A percentile compares a stretch with the other conserved stretches of the same genome.
These are phyloP conservation scores for Sarcophaga rosellei DNA, from an alignment of 2,888 invertebrate species.

Conservation along the genomic window DNA sequence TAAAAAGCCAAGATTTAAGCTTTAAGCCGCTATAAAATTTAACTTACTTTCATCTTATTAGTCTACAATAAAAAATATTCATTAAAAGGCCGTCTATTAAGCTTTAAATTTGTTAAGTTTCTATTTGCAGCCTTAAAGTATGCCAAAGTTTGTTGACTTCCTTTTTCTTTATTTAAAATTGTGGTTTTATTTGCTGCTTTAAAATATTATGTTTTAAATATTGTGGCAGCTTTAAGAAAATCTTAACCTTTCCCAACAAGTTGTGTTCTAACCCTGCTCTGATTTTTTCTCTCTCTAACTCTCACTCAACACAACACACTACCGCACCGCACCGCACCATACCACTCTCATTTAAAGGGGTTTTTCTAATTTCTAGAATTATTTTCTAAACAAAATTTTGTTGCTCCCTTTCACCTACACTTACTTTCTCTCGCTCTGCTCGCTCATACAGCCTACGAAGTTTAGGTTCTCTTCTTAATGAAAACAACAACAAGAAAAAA, in stretches of 20 bases:
- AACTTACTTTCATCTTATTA: too few species aligned
- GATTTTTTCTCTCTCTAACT: background rate
- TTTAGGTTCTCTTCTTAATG: background rate
- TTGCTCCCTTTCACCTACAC: slow-evolving; percentile 35
- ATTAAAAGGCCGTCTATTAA: too few species aligned
- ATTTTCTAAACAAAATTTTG: slow-evolving; percentile 56
- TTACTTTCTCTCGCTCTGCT: slow-evolving; percentile 26
- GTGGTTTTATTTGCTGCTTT: slow-evolving; percentile 29
- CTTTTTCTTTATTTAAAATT: slow-evolving; percentile 2
- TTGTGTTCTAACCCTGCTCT: slow-evolving; percentile 51
- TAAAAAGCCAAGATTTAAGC: too few species aligned
- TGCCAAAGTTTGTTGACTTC: slow-evolving; percentile 63
- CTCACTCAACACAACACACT: slow-evolving; percentile 23
- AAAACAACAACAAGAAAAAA: background rate
- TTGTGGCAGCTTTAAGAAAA: slow-evolving; percentile 31
- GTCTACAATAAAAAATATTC: too few species aligned
- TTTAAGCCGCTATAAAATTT: too few species aligned
- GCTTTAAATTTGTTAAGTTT: background rate
- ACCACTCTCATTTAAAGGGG: background rate
- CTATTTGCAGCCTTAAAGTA: slow-evolving; percentile 45
- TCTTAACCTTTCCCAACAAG: slow-evolving; percentile 64
- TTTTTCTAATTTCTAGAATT: slow-evolving; percentile 63
- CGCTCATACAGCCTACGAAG: slow-evolving; percentile 17
- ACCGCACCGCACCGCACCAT: background rate
- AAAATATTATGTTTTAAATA: slow-evolving; percentile 40